phyloP scores from a whole-genome alignment of 2,888 invertebrate species.

The Biston stratarius region DNA sequence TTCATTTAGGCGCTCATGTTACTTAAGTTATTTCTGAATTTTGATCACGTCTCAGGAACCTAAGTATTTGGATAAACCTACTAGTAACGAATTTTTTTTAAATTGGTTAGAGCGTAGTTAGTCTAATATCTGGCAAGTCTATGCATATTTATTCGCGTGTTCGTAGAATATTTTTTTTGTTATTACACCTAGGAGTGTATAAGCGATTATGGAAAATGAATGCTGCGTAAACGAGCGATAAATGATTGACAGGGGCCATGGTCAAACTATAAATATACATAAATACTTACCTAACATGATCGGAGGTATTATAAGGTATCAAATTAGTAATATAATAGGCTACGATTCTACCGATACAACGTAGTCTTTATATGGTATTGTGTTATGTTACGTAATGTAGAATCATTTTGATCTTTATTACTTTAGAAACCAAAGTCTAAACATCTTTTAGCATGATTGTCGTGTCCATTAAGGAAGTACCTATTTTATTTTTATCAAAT shows the following conservation, averaged over 20 bases:
- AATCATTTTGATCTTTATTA: too few species aligned
- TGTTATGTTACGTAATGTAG: not conserved
- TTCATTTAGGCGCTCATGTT: constrained; percentile 1
- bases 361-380: not conserved
- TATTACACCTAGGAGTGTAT: not conserved
- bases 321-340: not conserved
- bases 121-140: not conserved
- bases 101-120: not conserved
- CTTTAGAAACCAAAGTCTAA: too few species aligned
- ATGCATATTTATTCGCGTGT: constrained; percentile 18
- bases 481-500: too few species aligned
- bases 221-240: constrained; percentile 29
- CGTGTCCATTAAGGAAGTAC: too few species aligned
- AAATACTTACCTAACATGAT: constrained; percentile 9
- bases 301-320: not conserved
- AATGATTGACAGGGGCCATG: constrained; percentile 28
- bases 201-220: constrained; percentile 26
- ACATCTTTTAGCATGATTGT: too few species aligned
- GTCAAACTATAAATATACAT: constrained; percentile 7
- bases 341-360: not conserved
- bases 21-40: not conserved
- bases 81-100: not conserved
- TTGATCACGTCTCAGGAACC: constrained; percentile 8
- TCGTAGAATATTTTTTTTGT: not conserved
- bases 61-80: not conserved